Base-by-base conservation (phyloP, 2,888 invertebrate genomes). In the Noctua comes region DNA sequence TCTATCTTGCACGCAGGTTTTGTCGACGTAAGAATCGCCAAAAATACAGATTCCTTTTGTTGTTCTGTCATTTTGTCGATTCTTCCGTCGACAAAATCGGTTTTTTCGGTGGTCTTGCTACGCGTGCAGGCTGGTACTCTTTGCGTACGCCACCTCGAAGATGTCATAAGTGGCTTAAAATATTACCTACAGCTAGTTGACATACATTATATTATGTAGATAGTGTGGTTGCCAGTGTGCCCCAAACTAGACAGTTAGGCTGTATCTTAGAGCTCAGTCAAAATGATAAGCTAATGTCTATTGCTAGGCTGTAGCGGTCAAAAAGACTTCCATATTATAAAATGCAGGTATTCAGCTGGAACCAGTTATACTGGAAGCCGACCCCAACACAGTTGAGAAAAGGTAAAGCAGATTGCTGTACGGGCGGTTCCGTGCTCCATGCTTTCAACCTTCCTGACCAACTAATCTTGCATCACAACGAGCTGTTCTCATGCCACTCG, bases 401-500 rank as follows among this genome's bases (percentile, higher is more conserved):
- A 64, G 2, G 31, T 27, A 57, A 31, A 8, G 31, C 18, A 31
- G 57, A 57, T 0, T 62, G 7, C 31, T 31, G 18, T 8, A 8
- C 31, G 1, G 8, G 2, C 18, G 16, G n/a, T 43, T 40, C 27
- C 46, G n/a, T 24, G 31, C 24, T 46, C 46, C n/a, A 66, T n/a
- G 10, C 36, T 46, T 27, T 36, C 46, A 27, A 24, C 27, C n/a
- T 43, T 18, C 0, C 40, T 24, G n/a, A 18, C 27, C 27, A 46
- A n/a, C 27, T 59, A 57, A 68, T 54, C 24, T n/a, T 54, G 48
- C 48, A 66, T 21, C 24, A 66, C 65, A 65, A 79, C 40, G 40
- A 59, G 40, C 48, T 48, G 40, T 79, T 73, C 24, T 73, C 80
- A 66, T 51, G 31, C 54, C 24, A 57, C 18, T 57, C 46, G 27